Evolutionary conservation across 1,140 invertebrate species (phyloP).

Genomic region (Cydia pomonella): DNA sequence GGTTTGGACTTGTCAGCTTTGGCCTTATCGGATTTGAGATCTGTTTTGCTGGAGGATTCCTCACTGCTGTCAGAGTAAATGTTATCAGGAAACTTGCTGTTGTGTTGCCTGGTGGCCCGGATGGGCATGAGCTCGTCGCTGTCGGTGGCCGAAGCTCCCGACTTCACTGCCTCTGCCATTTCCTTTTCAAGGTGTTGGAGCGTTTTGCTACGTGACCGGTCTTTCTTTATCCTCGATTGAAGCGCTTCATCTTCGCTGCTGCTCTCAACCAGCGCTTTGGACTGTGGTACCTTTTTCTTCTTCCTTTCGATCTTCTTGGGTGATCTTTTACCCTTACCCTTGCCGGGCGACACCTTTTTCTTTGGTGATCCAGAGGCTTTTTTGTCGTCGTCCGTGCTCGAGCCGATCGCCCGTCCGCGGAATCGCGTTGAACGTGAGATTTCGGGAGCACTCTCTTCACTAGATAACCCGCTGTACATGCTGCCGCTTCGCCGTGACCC

Average conservation of each 20-base stretch:
- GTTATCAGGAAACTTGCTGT: conserved; percentile 80
- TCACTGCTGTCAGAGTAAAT: conserved; percentile 89
- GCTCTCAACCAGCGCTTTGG: conserved; percentile 79
- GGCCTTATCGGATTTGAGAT: conserved; percentile 72
- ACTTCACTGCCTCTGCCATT: conserved; percentile 76
- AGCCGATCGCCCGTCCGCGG: conserved; percentile 68
- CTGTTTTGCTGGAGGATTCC: conserved; percentile 70
- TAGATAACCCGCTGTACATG: conserved; percentile 85
- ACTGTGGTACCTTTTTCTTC: conserved; percentile 71
- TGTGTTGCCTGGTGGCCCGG: conserved; percentile 69
- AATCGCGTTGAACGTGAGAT: conserved; percentile 71
- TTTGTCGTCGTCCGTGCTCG: conserved; percentile 78
- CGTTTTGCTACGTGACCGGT: conserved; percentile 81
- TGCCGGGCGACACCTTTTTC: conserved; percentile 72
- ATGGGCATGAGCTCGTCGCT: conserved; percentile 88
- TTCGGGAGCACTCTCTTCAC: conserved; percentile 82
- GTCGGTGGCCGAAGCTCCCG: conserved; percentile 83
- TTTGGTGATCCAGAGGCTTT: conserved; percentile 62
- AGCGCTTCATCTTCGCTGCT: conserved; percentile 82
- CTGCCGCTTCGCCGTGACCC: conserved; percentile 85
- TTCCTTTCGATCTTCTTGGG: conserved; percentile 71
- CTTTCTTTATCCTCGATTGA: conserved; percentile 78
- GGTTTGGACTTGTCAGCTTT: conserved; percentile 72
- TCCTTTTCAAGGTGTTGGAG: conserved; percentile 88
- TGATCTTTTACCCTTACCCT: conserved; percentile 66